Conservation (phyloP, 2,888 invertebrate genomes). For the Yponomeuta cagnagella region DNA sequence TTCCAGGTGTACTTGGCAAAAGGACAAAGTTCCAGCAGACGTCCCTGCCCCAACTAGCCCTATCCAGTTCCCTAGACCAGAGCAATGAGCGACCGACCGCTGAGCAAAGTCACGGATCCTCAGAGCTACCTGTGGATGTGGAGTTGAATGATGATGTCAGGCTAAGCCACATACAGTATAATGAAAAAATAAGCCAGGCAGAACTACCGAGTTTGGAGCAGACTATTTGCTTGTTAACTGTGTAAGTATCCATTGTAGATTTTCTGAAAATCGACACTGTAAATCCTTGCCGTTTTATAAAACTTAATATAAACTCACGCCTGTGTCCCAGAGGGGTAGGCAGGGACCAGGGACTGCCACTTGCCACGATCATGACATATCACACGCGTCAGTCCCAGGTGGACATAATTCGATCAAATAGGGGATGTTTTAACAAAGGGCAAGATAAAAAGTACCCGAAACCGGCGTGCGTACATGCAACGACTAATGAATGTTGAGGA, state of each 20-base stretch:
- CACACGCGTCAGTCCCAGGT: too few relatives aligned
- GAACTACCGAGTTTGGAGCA: constrained; percentile 84
- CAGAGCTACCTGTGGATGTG: constrained; percentile 79
- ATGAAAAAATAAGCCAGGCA: constrained; percentile 64
- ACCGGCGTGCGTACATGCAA: too few relatives aligned
- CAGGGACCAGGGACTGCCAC: too few relatives aligned
- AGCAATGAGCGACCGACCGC: constrained; percentile 58
- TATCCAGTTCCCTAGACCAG: constrained; percentile 76
- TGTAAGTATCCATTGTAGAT: constrained; percentile 67
- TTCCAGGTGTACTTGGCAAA: constrained; percentile 87
- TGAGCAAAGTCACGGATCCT: constrained; percentile 64
- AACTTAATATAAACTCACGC: too few relatives aligned
- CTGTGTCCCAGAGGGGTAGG: too few relatives aligned
- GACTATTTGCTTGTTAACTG: constrained; percentile 84
- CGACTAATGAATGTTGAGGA: too few relatives aligned
- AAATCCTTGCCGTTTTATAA: too few relatives aligned
- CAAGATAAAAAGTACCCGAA: too few relatives aligned
- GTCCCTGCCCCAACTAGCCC: constrained; percentile 86
- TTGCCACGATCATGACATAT: too few relatives aligned
- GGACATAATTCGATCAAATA: too few relatives aligned
- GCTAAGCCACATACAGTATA: constrained; percentile 85
- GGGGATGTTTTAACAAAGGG: too few relatives aligned
- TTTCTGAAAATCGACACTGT: background rate
- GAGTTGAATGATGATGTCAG: constrained; percentile 91
- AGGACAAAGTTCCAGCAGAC: constrained; percentile 92